Base-by-base conservation (phyloP, 2,797 vertebrate species). In the Carduelis carduelis region DNA sequence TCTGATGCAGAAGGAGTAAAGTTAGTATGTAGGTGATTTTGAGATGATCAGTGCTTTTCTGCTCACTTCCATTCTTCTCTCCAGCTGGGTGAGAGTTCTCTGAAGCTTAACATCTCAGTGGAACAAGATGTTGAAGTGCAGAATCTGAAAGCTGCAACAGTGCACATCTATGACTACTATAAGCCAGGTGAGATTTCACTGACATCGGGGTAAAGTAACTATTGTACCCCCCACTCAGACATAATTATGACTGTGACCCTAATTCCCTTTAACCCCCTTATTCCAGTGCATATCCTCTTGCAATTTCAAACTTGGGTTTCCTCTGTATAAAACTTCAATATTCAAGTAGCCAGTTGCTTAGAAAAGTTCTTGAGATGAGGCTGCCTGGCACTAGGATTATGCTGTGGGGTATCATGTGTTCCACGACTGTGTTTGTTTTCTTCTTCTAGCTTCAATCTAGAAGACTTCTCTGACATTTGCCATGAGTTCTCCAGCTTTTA, bases 111-210 rank as follows among this genome's bases (percentile, higher is more conserved):
- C 27, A 87, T 98, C 76, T 95, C 95, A 46, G 89, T 98, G 87
- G 95, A 96, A 72, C 95, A 97, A 86, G 97, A 94, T 11, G 18
- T 87, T 59, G 85, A 95, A 74, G 95, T 98, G 28, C 95, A 97
- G 50, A 97, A 97, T 26, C 83, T 98, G 93, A 97, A 97, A 92
- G 89, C 96, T 5, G 97, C 97, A 61, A 66, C 94, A 53, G 88
- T 96, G 55, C 83, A 64, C 2, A 22, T 98, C 57, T 98, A 97
- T 3, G 97, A 98, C 84, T 98, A 98, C 83, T 98, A 97, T 24
- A 93, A 97, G 3, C 96, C 95, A 79, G 97, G 98, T 98, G 61
- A 95, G 92, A 53, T 52, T 63, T 78, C 70, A 53, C 26, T 66
- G 52, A 18, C 13, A 9, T 15, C 72, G 47, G 20, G 6, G 8